These are phyloP conservation scores for Archilochus colubris DNA, from an alignment of 2,113 vertebrate genomes.

Conservation along the genomic window DNA sequence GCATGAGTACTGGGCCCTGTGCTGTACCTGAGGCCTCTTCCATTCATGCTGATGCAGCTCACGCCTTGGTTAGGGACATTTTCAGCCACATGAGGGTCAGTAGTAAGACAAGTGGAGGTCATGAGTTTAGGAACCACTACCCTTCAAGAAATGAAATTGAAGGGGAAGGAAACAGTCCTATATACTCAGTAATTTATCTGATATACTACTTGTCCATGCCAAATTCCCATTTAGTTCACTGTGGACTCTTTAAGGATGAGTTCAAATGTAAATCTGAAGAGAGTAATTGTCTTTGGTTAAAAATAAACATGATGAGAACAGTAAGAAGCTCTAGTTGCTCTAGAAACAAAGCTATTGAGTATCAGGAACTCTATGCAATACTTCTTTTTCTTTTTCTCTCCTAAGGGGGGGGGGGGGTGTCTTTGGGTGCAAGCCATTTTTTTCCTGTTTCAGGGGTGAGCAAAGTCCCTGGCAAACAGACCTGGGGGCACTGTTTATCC, in stretches of 20 bases:
- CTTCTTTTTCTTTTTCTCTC: neutral
- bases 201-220: neutral
- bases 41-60: rapidly evolving
- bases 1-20: rapidly evolving
- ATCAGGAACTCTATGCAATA: neutral
- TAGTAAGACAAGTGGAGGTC: neutral
- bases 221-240: neutral
- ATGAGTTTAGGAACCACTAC: neutral
- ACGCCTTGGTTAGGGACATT: neutral
- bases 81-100: neutral
- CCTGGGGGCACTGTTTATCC: neutral
- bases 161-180: neutral
- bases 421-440: neutral
- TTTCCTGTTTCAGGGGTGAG: neutral
- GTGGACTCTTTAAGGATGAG: neutral
- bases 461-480: neutral
- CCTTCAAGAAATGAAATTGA: neutral
- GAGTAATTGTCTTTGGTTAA: neutral
- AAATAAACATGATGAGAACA: neutral
- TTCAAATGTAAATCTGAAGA: neutral
- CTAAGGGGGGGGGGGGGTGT: neutral
- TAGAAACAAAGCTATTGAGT: neutral
- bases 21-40: neutral
- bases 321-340: neutral
- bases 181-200: neutral